Evolutionary conservation across 2,113 vertebrate genomes (phyloP), one percentile per base, ranked within the genome.

Genomic region (Ondatra zibethicus): DNA sequence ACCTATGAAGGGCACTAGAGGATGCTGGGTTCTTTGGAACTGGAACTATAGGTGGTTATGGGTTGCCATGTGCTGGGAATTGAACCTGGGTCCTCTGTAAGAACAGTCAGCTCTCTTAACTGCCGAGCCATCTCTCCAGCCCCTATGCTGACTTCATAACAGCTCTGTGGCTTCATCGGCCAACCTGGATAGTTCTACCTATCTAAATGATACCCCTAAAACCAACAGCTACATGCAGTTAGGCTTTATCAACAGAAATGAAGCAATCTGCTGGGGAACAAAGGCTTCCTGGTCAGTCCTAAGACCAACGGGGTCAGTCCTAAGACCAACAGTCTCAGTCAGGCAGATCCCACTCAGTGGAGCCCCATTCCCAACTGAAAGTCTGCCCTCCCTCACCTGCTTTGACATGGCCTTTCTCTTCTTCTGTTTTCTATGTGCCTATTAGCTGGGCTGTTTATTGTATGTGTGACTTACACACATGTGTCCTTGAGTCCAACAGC

Each of bases 211-310:
- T 6, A 39, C 39, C 91, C 91, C 50, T 47, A 65, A 94, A 87
- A 94, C 85, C 6, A 68, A 85, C 23, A 66, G 39, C 1, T 36
- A n/a, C 39, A 65, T 3, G 16, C 3, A 33, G 45, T 29, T 61
- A 85, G 31, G 63, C 92, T 88, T 93, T 87, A 58, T 27, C 58
- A 88, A 91, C 36, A 82, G 31, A 75, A 91, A 27, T 72, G 19
- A 96, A 63, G 9, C 16, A 12, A 23, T 78, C 3, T 61, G 81
- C 1, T n/a, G 84, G 92, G 65, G 65, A 66, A 39, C 13, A 93
- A 96, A 66, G 50, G 92, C 55, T 77, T 96, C 7, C 86, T 82
- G 75, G 55, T 73, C 33, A 63, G 39, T 76, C 55, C 92, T 63
- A 66, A 96, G 78, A 95, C n/a, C 42, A 88, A 85, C 63, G 21